Percentiles rank a stretch among this genome's conserved stretches.
Conservation (phyloP, 1,140 invertebrate species). For the Drosophila subobscura region DNA sequence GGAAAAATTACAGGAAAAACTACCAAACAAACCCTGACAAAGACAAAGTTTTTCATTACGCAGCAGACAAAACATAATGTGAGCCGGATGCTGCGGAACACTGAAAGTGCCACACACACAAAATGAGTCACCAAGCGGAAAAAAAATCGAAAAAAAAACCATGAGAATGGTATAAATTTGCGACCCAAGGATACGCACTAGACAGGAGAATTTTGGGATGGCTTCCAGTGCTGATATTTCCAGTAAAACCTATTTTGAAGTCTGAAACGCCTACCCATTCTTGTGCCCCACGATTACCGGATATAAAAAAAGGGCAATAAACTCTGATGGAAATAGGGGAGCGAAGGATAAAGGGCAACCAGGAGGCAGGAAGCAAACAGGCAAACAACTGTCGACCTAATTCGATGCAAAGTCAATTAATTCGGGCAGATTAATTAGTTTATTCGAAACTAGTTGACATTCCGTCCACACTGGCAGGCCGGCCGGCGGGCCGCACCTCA, state of each 20-base stretch:
- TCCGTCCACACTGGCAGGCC: constrained; percentile 31
- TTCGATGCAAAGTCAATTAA: constrained; percentile 78
- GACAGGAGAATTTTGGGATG: too few species aligned
- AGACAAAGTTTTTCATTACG: constrained; percentile 79
- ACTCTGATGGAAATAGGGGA: constrained; percentile 23
- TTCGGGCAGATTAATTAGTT: constrained; percentile 77
- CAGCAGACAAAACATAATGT: constrained; percentile 59
- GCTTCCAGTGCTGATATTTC: too few species aligned
- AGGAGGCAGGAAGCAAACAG: constrained; percentile 18
- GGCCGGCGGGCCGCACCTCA: constrained; percentile 69
- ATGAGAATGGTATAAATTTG: too few species aligned
- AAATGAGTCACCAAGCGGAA: constrained; percentile 30
- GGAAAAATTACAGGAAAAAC: constrained; percentile 22
- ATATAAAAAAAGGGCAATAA: constrained; percentile 31
- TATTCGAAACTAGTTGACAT: constrained; percentile 71
- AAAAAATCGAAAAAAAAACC: constrained; percentile 3
- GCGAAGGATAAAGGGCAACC: too few species aligned
- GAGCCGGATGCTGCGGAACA: constrained; percentile 50
- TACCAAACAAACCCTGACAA: constrained; percentile 56
- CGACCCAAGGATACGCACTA: too few species aligned
- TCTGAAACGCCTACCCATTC: too few species aligned
- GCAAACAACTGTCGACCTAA: constrained; percentile 72
- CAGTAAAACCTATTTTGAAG: too few species aligned
- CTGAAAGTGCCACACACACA: constrained; percentile 37
- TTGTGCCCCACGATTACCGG: too few species aligned